These are phyloP conservation scores for Pissodes strobi DNA, from an alignment of 1,140 invertebrate species.

Conservation along the genomic window DNA sequence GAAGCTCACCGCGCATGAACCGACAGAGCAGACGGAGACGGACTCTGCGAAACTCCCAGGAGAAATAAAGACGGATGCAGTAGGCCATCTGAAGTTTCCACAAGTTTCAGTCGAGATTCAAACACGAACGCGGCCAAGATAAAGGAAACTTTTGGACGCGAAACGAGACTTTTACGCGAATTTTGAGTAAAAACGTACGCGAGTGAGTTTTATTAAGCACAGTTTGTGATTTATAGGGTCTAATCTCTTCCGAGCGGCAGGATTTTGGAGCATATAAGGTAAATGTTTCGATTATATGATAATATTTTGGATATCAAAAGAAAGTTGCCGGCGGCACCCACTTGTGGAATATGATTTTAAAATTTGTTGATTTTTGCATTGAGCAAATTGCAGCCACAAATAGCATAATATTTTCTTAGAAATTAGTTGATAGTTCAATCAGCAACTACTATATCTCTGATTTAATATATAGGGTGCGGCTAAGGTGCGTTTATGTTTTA, in stretches of 20 bases:
- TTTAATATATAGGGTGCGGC: too few species aligned
- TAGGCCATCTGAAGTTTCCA: neutral
- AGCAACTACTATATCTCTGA: too few species aligned
- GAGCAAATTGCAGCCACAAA: too few species aligned
- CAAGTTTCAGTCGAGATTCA: constrained; percentile 24
- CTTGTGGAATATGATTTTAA: constrained; percentile 14
- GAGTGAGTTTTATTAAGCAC: constrained; percentile 3
- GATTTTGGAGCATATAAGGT: too few species aligned
- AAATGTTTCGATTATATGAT: too few species aligned
- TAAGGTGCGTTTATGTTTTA: too few species aligned
- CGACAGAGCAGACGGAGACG: neutral
- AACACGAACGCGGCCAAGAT: constrained; percentile 9
- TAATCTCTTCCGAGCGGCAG: too few species aligned
- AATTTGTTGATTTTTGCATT: too few species aligned
- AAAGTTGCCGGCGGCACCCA: constrained; percentile 7
- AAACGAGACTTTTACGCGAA: neutral
- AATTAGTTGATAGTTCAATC: too few species aligned
- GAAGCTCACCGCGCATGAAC: neutral
- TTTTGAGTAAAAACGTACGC: neutral
- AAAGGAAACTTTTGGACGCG: constrained; percentile 8
- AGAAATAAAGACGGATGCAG: neutral
- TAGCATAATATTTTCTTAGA: too few species aligned
- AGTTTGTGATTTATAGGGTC: too few species aligned
- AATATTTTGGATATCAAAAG: too few species aligned
- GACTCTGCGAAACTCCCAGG: neutral